These are phyloP conservation scores for Lithophane ornitopus DNA, from an alignment of 2,888 invertebrate genomes.

Conservation along the genomic window DNA sequence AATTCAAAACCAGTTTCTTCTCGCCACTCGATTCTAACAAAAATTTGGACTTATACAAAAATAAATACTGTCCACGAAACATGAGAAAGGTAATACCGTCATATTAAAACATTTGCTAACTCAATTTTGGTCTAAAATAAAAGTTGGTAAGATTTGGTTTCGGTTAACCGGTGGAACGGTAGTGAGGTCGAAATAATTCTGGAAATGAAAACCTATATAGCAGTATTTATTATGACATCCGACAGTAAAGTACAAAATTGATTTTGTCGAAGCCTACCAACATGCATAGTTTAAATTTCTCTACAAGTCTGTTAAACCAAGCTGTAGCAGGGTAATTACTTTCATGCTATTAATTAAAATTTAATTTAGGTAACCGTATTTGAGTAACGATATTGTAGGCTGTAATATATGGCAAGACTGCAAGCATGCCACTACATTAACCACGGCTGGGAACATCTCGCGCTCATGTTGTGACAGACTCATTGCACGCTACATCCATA, in stretches of 20 bases:
- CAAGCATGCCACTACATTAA: constrained; percentile 26
- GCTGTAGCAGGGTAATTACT: constrained; percentile 77
- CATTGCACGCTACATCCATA: constrained; percentile 20
- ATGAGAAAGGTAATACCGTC: constrained; percentile 85
- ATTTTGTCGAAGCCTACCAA: constrained; percentile 84
- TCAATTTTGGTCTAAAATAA: constrained; percentile 78
- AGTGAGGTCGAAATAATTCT: constrained; percentile 80
- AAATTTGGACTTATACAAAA: constrained; percentile 89
- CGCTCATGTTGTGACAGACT: constrained; percentile 28
- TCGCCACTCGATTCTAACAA: constrained; percentile 87
- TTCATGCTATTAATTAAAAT: constrained; percentile 77
- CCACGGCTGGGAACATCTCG: constrained; percentile 6
- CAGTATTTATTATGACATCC: constrained; percentile 89
- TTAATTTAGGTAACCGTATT: constrained; percentile 73
- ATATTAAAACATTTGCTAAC: constrained; percentile 78
- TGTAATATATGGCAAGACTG: constrained; percentile 42
- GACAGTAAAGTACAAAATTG: constrained; percentile 88
- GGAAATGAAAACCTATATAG: constrained; percentile 83
- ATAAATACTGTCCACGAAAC: constrained; percentile 89
- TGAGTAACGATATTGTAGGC: constrained; percentile 67
- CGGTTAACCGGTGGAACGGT: constrained; percentile 68
- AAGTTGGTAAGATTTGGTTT: constrained; percentile 80
- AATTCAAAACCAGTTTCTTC: constrained; percentile 86
- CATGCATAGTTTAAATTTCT: constrained; percentile 83
- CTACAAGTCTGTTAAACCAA: constrained; percentile 70